Conservation (phyloP, 2,888 invertebrate genomes). For the Philonicus albiceps region DNA sequence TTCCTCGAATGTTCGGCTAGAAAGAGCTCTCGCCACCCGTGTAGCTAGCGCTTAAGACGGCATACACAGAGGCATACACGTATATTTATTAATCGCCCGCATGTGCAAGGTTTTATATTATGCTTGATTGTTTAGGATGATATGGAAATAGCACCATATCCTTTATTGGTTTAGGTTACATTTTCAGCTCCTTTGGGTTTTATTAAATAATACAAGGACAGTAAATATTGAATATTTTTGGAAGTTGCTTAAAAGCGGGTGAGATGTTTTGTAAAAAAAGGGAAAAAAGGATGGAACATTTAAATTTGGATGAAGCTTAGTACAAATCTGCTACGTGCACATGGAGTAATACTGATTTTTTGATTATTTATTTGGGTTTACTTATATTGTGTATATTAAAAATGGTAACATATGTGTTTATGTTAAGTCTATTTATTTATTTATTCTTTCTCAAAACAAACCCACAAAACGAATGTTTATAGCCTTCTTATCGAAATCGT, state of each 20-base stretch:
- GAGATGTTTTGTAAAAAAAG: neutral
- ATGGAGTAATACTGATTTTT: no score
- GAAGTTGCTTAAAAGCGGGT: neutral
- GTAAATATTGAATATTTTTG: neutral
- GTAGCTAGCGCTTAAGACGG: neutral
- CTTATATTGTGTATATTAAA: no score
- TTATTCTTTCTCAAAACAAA: no score
- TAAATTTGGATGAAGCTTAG: no score
- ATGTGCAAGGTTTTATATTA: neutral
- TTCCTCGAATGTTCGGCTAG: neutral
- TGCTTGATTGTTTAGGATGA: neutral
- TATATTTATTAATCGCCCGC: neutral
- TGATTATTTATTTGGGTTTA: no score
- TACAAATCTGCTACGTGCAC: no score
- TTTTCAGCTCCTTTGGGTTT: neutral
- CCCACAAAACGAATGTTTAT: no score
- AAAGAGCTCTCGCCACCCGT: neutral
- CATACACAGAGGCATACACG: no score
- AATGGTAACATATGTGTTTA: no score
- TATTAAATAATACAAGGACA: neutral
- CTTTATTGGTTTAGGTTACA: neutral
- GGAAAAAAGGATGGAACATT: neutral
- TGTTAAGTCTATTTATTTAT: no score
- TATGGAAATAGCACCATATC: neutral
- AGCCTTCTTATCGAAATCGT: no score